Evolutionary conservation across 2,888 invertebrate genomes (phyloP), one percentile per base, ranked within the genome.

Genomic region (Vesta saturnalis): DNA sequence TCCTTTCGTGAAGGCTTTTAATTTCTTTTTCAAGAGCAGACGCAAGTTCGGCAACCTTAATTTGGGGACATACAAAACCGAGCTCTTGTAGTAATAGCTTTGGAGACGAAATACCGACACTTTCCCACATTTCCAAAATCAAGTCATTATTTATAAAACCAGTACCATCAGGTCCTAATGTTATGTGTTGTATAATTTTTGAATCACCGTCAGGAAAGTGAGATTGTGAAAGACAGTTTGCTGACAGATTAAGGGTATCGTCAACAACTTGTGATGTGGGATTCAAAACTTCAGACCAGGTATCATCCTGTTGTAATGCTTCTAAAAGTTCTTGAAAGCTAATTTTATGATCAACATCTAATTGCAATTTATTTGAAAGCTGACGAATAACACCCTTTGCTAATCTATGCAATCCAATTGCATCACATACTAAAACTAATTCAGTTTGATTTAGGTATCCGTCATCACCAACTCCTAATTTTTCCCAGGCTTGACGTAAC

Each of bases 71-170:
- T 12, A 86, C 83, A 77, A 93, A 91, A 2, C 93, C 93, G 30
- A 94, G 84, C 71, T 91, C 91, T 35, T 88, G 85, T 15, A 94
- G 83, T 62, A 94, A 83, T 1, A 86, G 86, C 59, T 88, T 88
- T 15, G 92, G 89, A 52, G 90, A 88, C 54, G 85, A 84, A 64
- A 93, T 89, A 55, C 91, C 91, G 6, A 90, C 89, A 63, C 87
- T 85, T 82, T 92, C 92, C 92, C 93, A 93, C 79, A 91, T 87
- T 74, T 92, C 92, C 46, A 90, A 85, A 49, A 93, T 86, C 15
- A 85, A 83, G 61, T 90, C 89, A 15, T 85, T 82, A 64, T 73
- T 81, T 0, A 84, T 79, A 35, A 80, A 73, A 8, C 84, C 84
- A 16, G 82, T 82, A 2, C 77, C 77, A 60, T 77, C 76, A 6